Evolutionary conservation across 2,888 invertebrate genomes (phyloP).

Genomic region (Clanis bilineata): DNA sequence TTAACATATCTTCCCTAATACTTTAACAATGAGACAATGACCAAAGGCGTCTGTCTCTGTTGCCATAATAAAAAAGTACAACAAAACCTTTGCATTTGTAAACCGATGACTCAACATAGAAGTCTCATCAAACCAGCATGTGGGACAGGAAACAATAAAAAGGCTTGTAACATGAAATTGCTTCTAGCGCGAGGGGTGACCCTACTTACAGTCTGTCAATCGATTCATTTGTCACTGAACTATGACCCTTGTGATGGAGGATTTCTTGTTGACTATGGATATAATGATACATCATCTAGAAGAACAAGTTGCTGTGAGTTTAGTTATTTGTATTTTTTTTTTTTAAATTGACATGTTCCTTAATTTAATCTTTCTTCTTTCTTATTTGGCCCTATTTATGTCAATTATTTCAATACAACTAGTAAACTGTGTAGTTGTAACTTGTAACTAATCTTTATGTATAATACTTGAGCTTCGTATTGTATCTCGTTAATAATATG

Average conservation of each 20-base stretch:
- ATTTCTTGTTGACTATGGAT: neutral
- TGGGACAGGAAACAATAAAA: constrained; percentile 28
- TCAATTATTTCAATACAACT: no score
- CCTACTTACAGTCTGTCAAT: constrained; percentile 25
- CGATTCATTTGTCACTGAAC: constrained; percentile 31
- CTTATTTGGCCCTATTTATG: no score
- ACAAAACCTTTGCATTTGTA: neutral
- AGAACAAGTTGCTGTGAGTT: neutral
- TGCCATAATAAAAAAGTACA: neutral
- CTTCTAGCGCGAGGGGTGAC: constrained; percentile 28
- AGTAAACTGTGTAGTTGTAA: no score
- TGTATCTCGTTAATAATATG: no score
- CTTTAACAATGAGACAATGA: no score
- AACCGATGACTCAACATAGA: constrained; percentile 16
- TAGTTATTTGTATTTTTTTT: neutral
- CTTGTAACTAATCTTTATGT: no score
- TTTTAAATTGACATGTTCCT: no score
- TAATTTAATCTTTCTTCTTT: no score
- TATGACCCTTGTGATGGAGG: neutral
- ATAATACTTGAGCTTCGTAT: no score
- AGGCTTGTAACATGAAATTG: constrained; percentile 32
- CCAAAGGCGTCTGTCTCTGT: neutral
- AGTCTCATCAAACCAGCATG: constrained; percentile 27
- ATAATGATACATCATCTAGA: neutral
- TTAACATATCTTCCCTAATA: no score